Evolutionary conservation across 2,797 vertebrate species (phyloP).

Genomic region (Amblyopsis hoosieri): DNA sequence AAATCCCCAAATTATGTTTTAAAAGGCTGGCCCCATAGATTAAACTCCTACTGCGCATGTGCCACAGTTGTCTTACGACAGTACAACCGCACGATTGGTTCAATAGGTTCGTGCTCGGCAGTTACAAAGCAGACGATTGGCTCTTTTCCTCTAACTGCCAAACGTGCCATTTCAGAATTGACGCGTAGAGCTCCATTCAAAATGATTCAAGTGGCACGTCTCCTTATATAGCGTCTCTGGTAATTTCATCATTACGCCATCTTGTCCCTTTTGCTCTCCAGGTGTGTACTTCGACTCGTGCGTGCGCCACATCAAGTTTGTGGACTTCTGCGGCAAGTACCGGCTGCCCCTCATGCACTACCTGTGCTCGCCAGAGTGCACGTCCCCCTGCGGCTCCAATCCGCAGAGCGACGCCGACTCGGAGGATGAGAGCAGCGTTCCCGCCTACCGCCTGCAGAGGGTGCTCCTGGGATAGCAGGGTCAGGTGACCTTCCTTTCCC

Average conservation of each 20-base stretch:
- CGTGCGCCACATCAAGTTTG: constrained; percentile 97
- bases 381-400: constrained; percentile 93
- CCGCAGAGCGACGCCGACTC: constrained; percentile 96
- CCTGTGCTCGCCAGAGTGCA: constrained; percentile 96
- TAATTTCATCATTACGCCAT: not conserved
- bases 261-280: constrained; percentile 50
- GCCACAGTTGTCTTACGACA: no score
- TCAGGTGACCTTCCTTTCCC: no score
- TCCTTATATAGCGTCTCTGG: not conserved
- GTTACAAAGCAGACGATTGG: no score
- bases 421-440: constrained; percentile 90
- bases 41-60: no score
- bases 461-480: constrained; percentile 90
- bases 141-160: no score
- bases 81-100: no score
- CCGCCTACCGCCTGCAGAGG: constrained; percentile 91
- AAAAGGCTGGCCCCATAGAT: no score
- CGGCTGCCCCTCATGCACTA: constrained; percentile 98
- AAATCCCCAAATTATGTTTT: no score
- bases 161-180: no score
- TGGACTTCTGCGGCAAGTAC: constrained; percentile 99
- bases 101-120: no score
- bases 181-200: no score
- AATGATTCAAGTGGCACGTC: no score
- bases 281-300: constrained; percentile 99